Evolutionary conservation across 2,888 invertebrate species (phyloP), one percentile per base, ranked within the genome.

Genomic region (Noctuana brunneofusca): DNA sequence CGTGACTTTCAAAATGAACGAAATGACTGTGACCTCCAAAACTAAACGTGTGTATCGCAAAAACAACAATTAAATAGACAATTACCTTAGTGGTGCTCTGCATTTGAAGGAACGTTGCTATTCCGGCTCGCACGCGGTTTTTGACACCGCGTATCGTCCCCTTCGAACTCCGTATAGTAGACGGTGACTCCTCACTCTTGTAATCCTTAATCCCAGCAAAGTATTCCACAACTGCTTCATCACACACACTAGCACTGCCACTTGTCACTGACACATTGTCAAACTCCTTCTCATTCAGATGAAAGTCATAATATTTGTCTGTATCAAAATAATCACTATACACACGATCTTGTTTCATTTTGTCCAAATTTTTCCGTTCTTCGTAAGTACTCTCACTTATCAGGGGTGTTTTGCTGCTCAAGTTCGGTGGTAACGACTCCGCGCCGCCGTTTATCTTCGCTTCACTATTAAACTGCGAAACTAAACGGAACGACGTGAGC

Each of bases 61-160:
- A 49, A 50, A 52, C 41, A 65, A 14, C 59, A 52, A 64, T 57
- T 58, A 58, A 52, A 46, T 16, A 69, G 65, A 68, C 70, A 86
- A 94, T 93, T 89, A 97, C 97, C 96, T 97, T 97, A 67, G 94
- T 94, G 57, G 95, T 93, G 73, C 93, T 94, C 79, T 95, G 96
- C 76, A 96, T 95, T 81, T 97, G 96, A 66, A 97, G 93, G 87
- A 98, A 98, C n/a, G 98, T 98, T 53, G 97, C 97, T 75, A 98
- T 98, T 67, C 98, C 98, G 68, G 97, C 97, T 70, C 98, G 93
- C 63, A 98, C 98, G 72, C 98, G 94, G 91, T 98, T 98, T 90
- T 97, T 97, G 68, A 98, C 97, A 65, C 98, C 98, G 52, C 98
- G 94, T 71, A 98, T 96, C 11, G 98, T 98, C 53, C 98, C 98